Conservation (phyloP, 1,140 invertebrate species). For the Drosophila varians region DNA sequence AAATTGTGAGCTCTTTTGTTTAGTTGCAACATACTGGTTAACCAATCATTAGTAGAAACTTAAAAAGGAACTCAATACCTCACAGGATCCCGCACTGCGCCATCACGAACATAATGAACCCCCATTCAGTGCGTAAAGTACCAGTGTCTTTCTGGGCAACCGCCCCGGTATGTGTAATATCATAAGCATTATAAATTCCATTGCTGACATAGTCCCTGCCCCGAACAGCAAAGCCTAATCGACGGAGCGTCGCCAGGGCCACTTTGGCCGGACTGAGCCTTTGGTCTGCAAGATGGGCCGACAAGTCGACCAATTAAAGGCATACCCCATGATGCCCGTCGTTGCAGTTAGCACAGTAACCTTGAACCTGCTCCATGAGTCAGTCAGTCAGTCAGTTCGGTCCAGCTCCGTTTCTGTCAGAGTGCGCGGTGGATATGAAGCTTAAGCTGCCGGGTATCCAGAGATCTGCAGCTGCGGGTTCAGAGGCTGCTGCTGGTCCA, state of each 20-base stretch:
- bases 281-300: slow-evolving; percentile 35
- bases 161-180: slow-evolving; percentile 47
- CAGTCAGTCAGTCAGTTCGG: slow-evolving; percentile 63
- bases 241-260: slow-evolving; percentile 35
- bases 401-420: slow-evolving; percentile 48
- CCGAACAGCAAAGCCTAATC: slow-evolving; percentile 40
- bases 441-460: slow-evolving; percentile 13
- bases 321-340: slow-evolving; percentile 38
- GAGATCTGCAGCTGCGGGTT: slow-evolving; percentile 28
- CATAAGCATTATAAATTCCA: slow-evolving; percentile 79
- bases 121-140: slow-evolving; percentile 9
- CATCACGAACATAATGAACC: slow-evolving; percentile 4
- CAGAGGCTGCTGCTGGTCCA: slow-evolving; percentile 42
- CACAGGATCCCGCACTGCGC: neutral
- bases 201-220: slow-evolving; percentile 62
- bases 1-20: no score
- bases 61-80: neutral
- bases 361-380: slow-evolving; percentile 79
- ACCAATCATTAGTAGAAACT: neutral
- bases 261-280: slow-evolving; percentile 26
- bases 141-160: slow-evolving; percentile 8
- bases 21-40: neutral
- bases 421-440: slow-evolving; percentile 8
- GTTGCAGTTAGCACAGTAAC: slow-evolving; percentile 78
- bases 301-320: slow-evolving; percentile 79